phyloP scores from a whole-genome alignment of 2,113 vertebrate species.

The Pterocles gutturalis region DNA sequence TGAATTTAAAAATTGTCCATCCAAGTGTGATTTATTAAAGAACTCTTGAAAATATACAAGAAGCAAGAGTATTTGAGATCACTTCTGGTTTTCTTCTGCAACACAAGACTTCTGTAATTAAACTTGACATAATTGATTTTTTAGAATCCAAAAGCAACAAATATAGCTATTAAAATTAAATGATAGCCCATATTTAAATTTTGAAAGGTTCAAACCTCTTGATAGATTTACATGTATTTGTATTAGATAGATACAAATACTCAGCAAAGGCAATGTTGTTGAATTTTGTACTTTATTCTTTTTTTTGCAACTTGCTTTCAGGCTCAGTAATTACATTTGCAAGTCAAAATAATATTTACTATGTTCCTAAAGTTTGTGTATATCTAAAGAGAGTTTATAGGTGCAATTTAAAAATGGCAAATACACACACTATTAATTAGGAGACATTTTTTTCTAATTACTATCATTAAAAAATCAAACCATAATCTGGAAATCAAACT shows the following conservation, averaged over 20 bases:
- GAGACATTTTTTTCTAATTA: constrained; percentile 17
- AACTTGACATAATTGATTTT: background rate
- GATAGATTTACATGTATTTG: background rate
- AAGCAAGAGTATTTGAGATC: background rate
- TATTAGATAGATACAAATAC: background rate
- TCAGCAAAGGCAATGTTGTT: background rate
- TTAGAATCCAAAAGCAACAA: background rate
- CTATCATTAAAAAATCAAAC: background rate
- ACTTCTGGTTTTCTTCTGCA: background rate
- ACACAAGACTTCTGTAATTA: background rate
- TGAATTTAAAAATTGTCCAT: background rate
- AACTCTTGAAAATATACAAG: background rate
- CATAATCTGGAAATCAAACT: constrained; percentile 10
- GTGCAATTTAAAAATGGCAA: constrained; percentile 29
- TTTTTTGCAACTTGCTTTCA: background rate
- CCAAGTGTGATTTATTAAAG: background rate
- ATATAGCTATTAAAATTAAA: background rate
- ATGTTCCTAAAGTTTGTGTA: constrained; percentile 27
- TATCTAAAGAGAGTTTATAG: constrained; percentile 17
- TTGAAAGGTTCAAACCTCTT: background rate
- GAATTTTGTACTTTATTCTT: background rate
- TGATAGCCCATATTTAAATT: background rate
- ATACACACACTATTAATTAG: constrained; percentile 25
- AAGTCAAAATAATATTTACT: constrained; percentile 62
- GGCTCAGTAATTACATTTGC: constrained; percentile 51